Percentiles rank a stretch among this genome's conserved stretches.
phyloP scores from a whole-genome alignment of 2,113 vertebrate species.

The Coptodon rendalli region DNA sequence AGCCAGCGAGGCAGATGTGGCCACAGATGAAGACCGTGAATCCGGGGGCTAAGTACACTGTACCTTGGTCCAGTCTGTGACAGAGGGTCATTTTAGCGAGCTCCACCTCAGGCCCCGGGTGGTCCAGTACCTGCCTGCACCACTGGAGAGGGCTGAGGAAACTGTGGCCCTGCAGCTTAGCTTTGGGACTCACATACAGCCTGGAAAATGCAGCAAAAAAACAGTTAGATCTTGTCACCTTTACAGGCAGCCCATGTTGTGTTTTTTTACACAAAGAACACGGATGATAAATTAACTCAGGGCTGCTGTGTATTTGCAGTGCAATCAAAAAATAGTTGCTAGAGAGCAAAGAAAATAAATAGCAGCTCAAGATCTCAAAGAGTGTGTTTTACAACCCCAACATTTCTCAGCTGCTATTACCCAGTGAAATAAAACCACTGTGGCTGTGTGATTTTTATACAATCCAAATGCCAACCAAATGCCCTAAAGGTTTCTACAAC shows the following conservation, averaged over 20 bases:
- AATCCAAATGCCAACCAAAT: neutral
- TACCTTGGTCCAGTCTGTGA: constrained; percentile 96
- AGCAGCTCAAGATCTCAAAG: neutral
- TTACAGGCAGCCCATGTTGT: neutral
- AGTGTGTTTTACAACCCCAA: neutral
- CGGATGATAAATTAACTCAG: neutral
- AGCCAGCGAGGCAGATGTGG: constrained; percentile 7
- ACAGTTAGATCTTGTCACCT: neutral
- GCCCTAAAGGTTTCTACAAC: neutral
- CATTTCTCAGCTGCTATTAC: neutral
- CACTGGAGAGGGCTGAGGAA: constrained; percentile 84
- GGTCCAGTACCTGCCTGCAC: constrained; percentile 92
- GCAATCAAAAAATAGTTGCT: neutral
- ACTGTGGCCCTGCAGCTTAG: constrained; percentile 70
- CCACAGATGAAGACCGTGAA: neutral
- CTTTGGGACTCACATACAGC: constrained; percentile 85
- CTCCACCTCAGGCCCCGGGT: constrained; percentile 88
- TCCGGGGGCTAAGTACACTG: neutral
- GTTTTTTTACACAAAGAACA: neutral
- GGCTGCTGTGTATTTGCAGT: neutral
- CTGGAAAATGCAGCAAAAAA: constrained; percentile 60
- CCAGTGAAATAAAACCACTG: neutral
- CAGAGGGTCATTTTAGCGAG: constrained; percentile 89
- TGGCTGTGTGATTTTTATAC: neutral
- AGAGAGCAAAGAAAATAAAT: neutral